Percentiles rank a stretch among this genome's conserved stretches.
Conservation (phyloP, 1,140 invertebrate genomes). For the Aphelenchoides besseyi region DNA sequence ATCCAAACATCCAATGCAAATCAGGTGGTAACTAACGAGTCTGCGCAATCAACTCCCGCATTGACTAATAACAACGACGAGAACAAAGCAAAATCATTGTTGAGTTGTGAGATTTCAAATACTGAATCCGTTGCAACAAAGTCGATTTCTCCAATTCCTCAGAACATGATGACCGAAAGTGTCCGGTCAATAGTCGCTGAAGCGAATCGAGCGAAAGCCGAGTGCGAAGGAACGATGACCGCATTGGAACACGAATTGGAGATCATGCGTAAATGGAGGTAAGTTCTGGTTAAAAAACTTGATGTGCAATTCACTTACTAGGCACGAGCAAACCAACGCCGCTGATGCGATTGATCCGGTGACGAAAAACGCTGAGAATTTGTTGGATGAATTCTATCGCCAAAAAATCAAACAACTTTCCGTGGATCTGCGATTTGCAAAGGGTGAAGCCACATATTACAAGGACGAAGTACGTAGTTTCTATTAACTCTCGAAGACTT, state of each 20-base stretch:
- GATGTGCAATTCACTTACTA: slow-evolving; percentile 3
- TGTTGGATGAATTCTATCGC: slow-evolving; percentile 37
- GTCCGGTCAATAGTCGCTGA: too few relatives aligned
- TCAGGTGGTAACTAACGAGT: too few relatives aligned
- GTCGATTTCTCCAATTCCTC: too few relatives aligned
- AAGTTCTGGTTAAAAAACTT: background rate
- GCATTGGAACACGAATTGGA: slow-evolving; percentile 24
- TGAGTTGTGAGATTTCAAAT: too few relatives aligned
- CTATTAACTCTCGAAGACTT: background rate
- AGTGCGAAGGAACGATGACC: slow-evolving; percentile 20
- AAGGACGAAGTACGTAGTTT: slow-evolving; percentile 40
- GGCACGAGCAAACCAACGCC: slow-evolving; percentile 15
- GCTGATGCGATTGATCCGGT: slow-evolving; percentile 7
- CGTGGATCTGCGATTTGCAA: slow-evolving; percentile 37
- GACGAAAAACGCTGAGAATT: background rate
- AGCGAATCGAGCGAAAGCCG: slow-evolving; percentile 10
- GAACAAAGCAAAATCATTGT: too few relatives aligned
- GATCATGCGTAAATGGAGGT: slow-evolving; percentile 6
- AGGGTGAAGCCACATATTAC: slow-evolving; percentile 39
- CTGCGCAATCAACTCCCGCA: too few relatives aligned
- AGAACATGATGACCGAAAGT: too few relatives aligned
- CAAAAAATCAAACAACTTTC: slow-evolving; percentile 36
- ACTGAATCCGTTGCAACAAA: too few relatives aligned
- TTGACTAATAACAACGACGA: too few relatives aligned
- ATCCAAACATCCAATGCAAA: too few relatives aligned